Conservation (phyloP, 2,888 invertebrate species). For the Rhyacophila evoluta region DNA sequence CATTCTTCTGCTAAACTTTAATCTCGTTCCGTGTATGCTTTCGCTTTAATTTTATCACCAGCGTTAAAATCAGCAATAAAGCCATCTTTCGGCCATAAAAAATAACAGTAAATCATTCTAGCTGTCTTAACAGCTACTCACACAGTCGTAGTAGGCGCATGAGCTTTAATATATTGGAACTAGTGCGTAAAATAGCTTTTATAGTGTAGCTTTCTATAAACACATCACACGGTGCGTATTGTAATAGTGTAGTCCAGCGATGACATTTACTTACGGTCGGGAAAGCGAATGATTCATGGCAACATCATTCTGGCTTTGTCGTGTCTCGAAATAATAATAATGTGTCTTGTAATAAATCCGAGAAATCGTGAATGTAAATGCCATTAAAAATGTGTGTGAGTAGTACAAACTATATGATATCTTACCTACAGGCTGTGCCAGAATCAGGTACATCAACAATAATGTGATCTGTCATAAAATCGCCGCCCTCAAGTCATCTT, state of each 20-base stretch:
- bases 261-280: slow-evolving; percentile 17
- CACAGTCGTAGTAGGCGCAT: neutral
- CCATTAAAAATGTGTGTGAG: slow-evolving; percentile 47
- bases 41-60: slow-evolving; percentile 17
- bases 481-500: too few species aligned
- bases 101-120: neutral
- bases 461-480: too few species aligned
- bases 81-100: neutral
- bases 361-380: slow-evolving; percentile 54
- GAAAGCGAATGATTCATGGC: slow-evolving; percentile 41
- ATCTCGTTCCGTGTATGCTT: neutral
- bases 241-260: neutral
- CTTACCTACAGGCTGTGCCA: neutral
- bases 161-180: neutral
- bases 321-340: slow-evolving; percentile 35
- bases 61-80: slow-evolving; percentile 15
- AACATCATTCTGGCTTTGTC: slow-evolving; percentile 21
- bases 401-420: slow-evolving; percentile 1
- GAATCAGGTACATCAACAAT: too few species aligned
- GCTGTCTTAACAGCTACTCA: neutral
- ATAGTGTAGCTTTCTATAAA: slow-evolving; percentile 20
- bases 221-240: slow-evolving; percentile 26
- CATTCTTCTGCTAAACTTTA: neutral
- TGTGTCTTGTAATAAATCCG: slow-evolving; percentile 47
- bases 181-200: neutral